phyloP scores from a whole-genome alignment of 2,888 invertebrate genomes.

The Hydrotaea diabolus region DNA sequence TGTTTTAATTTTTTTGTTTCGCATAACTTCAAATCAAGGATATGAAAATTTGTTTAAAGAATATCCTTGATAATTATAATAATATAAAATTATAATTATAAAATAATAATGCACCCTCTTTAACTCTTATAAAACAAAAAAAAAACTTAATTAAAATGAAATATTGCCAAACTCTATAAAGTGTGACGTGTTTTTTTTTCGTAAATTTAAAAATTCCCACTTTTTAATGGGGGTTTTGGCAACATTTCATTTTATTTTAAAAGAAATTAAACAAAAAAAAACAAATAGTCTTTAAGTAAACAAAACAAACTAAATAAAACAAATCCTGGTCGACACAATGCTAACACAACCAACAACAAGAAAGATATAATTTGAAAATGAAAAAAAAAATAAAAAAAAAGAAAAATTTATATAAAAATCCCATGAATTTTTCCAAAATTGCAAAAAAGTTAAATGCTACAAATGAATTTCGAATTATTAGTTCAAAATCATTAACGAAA shows the following conservation, averaged over 20 bases:
- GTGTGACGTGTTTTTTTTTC: too few relatives aligned
- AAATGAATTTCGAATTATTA: constrained; percentile 20
- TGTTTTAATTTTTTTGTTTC: constrained; percentile 30
- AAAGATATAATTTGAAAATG: neutral
- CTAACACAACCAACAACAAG: constrained; percentile 21
- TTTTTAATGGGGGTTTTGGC: neutral
- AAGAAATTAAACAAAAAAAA: constrained; percentile 30
- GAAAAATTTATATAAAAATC: constrained; percentile 16
- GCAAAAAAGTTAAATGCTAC: constrained; percentile 16
- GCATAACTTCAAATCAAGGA: constrained; percentile 62
- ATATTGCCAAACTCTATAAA: constrained; percentile 7
- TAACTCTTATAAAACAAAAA: constrained; percentile 24
- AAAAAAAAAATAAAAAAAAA: constrained; percentile 21
- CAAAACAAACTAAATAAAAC: constrained; percentile 43
- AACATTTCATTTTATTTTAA: constrained; percentile 43
- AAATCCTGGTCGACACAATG: constrained; percentile 40
- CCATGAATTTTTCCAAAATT: constrained; percentile 37
- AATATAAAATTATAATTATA: constrained; percentile 27
- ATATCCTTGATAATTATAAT: constrained; percentile 69
- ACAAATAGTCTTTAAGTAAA: constrained; percentile 12
- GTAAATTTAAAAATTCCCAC: neutral
- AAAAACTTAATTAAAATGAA: constrained; percentile 23
- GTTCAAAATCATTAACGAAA: constrained; percentile 31
- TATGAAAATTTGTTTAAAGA: constrained; percentile 74
- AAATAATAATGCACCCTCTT: constrained; percentile 44